Evolutionary conservation across 2,113 vertebrate species (phyloP).

Genomic region (Neogobius melanostomus): DNA sequence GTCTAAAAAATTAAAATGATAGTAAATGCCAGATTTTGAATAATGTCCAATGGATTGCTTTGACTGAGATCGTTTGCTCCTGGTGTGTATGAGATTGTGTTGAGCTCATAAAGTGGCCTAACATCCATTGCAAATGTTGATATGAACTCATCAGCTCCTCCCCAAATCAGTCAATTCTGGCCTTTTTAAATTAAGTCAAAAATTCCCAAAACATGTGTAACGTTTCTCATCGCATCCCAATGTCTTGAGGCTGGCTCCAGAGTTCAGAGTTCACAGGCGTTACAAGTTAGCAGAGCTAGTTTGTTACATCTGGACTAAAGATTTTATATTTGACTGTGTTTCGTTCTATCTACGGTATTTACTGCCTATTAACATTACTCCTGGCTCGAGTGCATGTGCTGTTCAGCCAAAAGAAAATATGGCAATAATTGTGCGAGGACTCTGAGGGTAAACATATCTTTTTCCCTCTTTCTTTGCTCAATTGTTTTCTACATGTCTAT

Average conservation of each 20-base stretch:
- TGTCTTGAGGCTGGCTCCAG: conserved; percentile 34
- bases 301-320: conserved; percentile 45
- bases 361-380: conserved; percentile 56
- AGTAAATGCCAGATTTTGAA: no score
- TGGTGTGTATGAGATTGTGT: neutral
- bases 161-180: conserved; percentile 16
- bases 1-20: no score
- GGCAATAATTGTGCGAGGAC: conserved; percentile 38
- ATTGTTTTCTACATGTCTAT: conserved; percentile 55
- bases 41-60: no score
- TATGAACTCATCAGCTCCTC: neutral
- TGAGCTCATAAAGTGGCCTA: neutral
- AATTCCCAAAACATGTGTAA: conserved; percentile 44
- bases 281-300: conserved; percentile 31
- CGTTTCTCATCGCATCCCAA: conserved; percentile 54
- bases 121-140: neutral
- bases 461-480: conserved; percentile 37
- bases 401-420: conserved; percentile 51
- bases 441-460: conserved; percentile 56
- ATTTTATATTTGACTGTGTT: conserved; percentile 19
- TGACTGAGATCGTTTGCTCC: no score
- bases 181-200: conserved; percentile 26
- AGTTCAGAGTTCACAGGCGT: conserved; percentile 58
- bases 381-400: conserved; percentile 26
- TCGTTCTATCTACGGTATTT: conserved; percentile 52